Conservation (phyloP, 2,113 vertebrate genomes). For the Burhinus oedicnemus region DNA sequence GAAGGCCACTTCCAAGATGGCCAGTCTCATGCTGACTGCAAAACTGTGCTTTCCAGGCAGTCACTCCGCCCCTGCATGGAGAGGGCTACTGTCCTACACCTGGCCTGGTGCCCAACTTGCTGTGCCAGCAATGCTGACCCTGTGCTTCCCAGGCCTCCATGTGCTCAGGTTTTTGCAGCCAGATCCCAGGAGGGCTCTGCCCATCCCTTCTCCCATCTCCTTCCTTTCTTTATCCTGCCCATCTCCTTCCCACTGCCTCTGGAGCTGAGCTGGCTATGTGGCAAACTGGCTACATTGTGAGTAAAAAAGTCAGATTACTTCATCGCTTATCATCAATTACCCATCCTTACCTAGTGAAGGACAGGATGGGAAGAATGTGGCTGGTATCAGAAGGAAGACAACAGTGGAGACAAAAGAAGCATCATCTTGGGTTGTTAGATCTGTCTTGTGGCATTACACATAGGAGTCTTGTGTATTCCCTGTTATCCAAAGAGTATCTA, state of each 20-base stretch:
- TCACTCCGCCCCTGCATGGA: accelerated
- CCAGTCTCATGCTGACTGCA: not conserved
- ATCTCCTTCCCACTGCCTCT: not conserved
- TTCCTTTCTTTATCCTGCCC: not conserved
- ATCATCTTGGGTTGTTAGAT: not conserved
- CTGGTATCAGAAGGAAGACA: not conserved
- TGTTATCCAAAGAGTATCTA: not conserved
- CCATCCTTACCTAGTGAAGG: not conserved
- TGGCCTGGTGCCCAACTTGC: not conserved
- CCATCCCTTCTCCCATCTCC: not conserved
- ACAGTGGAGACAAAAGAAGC: not conserved
- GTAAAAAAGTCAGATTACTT: not conserved
- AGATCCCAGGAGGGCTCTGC: not conserved
- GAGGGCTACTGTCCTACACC: accelerated
- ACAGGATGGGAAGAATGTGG: not conserved
- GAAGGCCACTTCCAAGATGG: not conserved
- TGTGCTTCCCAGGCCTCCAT: not conserved
- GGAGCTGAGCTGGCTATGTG: accelerated
- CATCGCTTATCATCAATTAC: not conserved
- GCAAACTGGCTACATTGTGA: not conserved
- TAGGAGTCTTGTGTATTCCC: not conserved
- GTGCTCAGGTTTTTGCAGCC: not conserved
- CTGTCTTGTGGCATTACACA: not conserved
- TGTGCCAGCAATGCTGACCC: not conserved
- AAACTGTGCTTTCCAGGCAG: not conserved